Conservation (phyloP, 2,797 vertebrate species). For the Pseudopleuronectes americanus region DNA sequence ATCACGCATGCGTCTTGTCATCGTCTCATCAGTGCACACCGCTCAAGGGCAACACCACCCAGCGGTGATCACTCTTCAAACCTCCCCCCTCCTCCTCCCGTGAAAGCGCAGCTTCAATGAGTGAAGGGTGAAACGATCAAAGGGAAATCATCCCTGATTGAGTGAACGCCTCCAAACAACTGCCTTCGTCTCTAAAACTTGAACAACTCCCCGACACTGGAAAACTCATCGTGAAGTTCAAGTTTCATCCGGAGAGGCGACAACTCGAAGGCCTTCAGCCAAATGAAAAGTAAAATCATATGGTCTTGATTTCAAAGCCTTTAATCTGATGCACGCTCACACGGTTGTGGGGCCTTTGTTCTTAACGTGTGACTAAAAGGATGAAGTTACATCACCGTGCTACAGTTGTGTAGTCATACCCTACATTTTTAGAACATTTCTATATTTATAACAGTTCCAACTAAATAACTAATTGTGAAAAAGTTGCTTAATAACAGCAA, state of each 20-base stretch:
- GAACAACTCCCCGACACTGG: conserved; percentile 4
- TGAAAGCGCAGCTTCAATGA: conserved; percentile 45
- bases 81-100: conserved; percentile 39
- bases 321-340: conserved; percentile 7
- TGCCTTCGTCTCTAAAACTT: conserved; percentile 11
- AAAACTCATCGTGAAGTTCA: conserved; percentile 16
- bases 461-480: not conserved
- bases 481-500: not conserved
- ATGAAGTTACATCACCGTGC: conserved; percentile 1
- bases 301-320: conserved; percentile 24
- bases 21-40: conserved; percentile 54
- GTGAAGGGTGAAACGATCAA: conserved; percentile 62
- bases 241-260: conserved; percentile 21
- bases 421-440: not conserved
- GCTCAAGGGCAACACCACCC: conserved; percentile 62
- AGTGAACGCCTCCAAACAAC: conserved; percentile 65
- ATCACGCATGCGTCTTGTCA: conserved; percentile 53
- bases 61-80: conserved; percentile 62
- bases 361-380: conserved; percentile 14
- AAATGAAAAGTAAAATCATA: conserved; percentile 35
- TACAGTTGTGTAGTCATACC: not conserved
- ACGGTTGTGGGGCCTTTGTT: conserved; percentile 16
- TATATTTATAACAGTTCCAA: not conserved
- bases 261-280: conserved; percentile 15
- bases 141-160: conserved; percentile 63